Conservation (phyloP, 2,113 vertebrate species). For the Anthoscopus minutus region DNA sequence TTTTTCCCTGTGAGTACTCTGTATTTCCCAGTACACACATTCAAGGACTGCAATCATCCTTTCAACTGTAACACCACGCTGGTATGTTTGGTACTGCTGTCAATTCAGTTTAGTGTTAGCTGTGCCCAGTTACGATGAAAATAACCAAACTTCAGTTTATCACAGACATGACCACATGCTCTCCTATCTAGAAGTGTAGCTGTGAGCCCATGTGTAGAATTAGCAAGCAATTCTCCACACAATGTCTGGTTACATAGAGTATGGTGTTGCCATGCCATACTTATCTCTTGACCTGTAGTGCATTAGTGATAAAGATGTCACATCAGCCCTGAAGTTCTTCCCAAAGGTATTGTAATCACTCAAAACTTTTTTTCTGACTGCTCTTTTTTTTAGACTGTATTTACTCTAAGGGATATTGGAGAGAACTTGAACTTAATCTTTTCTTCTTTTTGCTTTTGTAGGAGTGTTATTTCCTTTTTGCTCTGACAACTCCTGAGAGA, state of each 20-base stretch:
- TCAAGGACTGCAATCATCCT: neutral
- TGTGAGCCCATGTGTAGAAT: neutral
- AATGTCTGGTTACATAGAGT: neutral
- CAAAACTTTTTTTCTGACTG: neutral
- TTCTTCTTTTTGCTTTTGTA: neutral
- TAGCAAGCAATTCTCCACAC: neutral
- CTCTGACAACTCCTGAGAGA: neutral
- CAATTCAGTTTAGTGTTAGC: neutral
- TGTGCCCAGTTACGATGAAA: neutral
- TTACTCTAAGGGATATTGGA: neutral
- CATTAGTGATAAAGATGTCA: neutral
- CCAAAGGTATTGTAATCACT: neutral
- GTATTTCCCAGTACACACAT: neutral
- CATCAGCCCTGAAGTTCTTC: neutral
- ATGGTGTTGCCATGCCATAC: neutral
- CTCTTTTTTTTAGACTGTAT: neutral
- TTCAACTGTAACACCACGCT: neutral
- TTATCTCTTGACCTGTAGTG: neutral
- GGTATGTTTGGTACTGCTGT: neutral
- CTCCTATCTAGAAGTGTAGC: neutral
- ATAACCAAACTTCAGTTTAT: neutral
- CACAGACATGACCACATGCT: neutral
- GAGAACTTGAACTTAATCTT: neutral
- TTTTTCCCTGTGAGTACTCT: neutral
- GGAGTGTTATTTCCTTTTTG: slow-evolving; percentile 12